Conservation (phyloP, 2,113 vertebrate species). For the Diphyllodes magnificus region DNA sequence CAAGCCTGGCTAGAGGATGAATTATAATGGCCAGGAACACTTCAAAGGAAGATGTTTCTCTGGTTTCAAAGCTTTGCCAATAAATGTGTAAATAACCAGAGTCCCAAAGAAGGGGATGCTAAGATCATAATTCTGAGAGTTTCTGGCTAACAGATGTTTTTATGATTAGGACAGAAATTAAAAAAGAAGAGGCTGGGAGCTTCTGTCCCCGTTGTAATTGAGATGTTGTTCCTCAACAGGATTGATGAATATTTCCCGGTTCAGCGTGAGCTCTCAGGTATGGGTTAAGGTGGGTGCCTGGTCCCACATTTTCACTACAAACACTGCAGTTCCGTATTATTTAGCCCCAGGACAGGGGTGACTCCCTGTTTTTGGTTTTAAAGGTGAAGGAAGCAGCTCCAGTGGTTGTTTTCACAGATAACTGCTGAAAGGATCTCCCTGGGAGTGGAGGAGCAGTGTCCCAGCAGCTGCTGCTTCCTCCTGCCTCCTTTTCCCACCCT, state of each 20-base stretch:
- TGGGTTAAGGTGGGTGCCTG: not conserved
- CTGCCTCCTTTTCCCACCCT: not conserved
- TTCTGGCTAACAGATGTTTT: not conserved
- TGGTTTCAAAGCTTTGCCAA: not conserved
- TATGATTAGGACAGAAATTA: not conserved
- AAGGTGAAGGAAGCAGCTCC: not conserved
- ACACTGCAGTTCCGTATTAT: not conserved
- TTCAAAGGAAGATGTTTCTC: not conserved
- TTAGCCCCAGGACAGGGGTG: not conserved
- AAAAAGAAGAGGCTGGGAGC: not conserved
- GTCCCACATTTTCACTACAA: not conserved
- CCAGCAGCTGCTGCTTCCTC: not conserved
- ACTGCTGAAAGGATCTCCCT: not conserved
- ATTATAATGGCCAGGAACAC: not conserved
- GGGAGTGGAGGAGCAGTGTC: not conserved
- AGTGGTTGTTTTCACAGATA: not conserved
- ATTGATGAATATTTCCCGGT: not conserved
- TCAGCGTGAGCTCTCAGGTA: not conserved
- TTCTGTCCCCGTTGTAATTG: not conserved
- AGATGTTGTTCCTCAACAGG: not conserved
- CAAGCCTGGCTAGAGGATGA: not conserved
- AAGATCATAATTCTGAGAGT: not conserved
- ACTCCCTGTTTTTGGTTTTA: not conserved
- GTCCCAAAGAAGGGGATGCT: not conserved
- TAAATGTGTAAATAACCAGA: not conserved